Percentiles rank a stretch among this genome's conserved stretches.
phyloP scores from a whole-genome alignment of 2,113 vertebrate genomes.

The Spermophilus dauricus region DNA sequence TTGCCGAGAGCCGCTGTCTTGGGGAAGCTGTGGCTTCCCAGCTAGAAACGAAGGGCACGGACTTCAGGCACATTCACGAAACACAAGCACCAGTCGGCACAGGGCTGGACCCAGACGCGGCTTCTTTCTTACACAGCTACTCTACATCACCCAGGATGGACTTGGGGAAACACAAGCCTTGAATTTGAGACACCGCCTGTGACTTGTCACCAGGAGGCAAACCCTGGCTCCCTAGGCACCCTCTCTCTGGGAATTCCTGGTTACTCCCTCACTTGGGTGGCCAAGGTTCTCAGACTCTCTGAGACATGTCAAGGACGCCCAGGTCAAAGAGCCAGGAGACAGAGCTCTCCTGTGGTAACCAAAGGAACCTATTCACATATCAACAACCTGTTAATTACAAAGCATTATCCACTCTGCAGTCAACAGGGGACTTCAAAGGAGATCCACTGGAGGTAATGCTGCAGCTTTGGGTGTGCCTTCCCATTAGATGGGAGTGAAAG shows the following conservation, averaged over 20 bases:
- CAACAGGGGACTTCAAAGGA: too few relatives aligned
- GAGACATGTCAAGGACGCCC: background rate
- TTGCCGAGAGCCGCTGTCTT: background rate
- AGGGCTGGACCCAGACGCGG: background rate
- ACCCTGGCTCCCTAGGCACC: background rate
- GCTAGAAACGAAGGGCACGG: background rate
- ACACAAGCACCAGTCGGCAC: background rate
- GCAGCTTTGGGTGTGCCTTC: background rate
- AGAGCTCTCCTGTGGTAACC: background rate
- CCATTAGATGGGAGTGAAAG: background rate
- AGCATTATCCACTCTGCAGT: too few relatives aligned
- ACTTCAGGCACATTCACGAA: background rate
- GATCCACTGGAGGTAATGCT: too few relatives aligned
- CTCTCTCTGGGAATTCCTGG: background rate
- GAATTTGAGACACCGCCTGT: background rate
- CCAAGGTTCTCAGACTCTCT: background rate
- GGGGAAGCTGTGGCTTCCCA: background rate
- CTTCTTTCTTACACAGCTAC: background rate
- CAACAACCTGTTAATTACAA: background rate
- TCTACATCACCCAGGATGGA: background rate
- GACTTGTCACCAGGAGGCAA: background rate
- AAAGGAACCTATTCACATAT: background rate
- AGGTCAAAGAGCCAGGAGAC: background rate
- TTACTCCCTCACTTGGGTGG: background rate
- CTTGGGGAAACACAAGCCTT: background rate